These are phyloP conservation scores for Mylabris phalerata DNA, from an alignment of 1,140 invertebrate species.

Conservation along the genomic window DNA sequence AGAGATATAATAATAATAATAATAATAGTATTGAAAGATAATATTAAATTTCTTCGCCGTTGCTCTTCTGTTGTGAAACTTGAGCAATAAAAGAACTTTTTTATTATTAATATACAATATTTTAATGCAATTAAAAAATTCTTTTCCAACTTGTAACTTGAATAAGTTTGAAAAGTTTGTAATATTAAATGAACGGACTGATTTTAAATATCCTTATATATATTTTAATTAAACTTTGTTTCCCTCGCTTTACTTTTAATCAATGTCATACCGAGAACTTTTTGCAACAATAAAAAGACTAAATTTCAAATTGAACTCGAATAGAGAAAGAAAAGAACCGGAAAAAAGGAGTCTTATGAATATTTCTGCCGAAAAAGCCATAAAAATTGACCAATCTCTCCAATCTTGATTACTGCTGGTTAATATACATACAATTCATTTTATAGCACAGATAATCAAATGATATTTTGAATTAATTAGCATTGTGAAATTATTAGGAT, in stretches of 20 bases:
- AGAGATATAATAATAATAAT: too few relatives aligned
- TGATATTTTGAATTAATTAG: conserved; percentile 27
- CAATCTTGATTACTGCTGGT: too few relatives aligned
- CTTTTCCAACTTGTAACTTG: conserved; percentile 14
- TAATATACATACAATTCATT: too few relatives aligned
- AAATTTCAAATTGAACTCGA: background rate
- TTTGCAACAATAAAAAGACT: conserved; percentile 4
- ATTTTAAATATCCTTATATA: conserved; percentile 23
- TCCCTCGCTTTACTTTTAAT: conserved; percentile 15
- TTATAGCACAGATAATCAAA: conserved; percentile 17
- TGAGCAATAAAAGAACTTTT: conserved; percentile 13
- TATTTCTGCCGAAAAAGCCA: too few relatives aligned
- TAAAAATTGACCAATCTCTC: too few relatives aligned
- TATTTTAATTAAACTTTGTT: conserved; percentile 25
- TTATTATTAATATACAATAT: conserved; percentile 23
- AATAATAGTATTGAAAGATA: too few relatives aligned
- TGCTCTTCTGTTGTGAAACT: too few relatives aligned
- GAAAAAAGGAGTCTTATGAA: too few relatives aligned
- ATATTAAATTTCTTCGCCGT: too few relatives aligned
- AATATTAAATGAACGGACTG: conserved; percentile 22
- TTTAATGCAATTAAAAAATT: conserved; percentile 26
- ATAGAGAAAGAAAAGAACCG: too few relatives aligned
- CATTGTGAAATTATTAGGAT: conserved; percentile 23
- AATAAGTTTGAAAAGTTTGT: conserved; percentile 17
- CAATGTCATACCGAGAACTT: conserved; percentile 12